A percentile compares a stretch with the other conserved stretches of the same genome.
phyloP scores from a whole-genome alignment of 2,113 vertebrate species.

The Stegastes partitus region DNA sequence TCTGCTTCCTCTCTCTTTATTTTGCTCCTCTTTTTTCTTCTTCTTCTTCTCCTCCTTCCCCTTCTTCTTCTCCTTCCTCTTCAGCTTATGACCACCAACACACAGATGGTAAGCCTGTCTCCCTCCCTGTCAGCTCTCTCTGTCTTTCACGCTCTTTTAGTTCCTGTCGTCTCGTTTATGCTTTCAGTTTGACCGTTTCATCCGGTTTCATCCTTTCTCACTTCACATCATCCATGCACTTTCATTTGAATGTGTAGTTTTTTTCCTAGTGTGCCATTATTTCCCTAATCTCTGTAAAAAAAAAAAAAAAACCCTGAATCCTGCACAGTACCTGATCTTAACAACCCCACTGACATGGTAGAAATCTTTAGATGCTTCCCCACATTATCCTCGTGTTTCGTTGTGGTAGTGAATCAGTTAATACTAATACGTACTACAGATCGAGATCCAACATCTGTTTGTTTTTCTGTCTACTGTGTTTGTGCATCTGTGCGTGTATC shows the following conservation, averaged over 20 bases:
- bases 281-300: slow-evolving; percentile 62
- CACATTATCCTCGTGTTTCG: slow-evolving; percentile 65
- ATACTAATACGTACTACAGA: slow-evolving; percentile 42
- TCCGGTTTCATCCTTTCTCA: slow-evolving; percentile 63
- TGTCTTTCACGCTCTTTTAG: slow-evolving; percentile 71
- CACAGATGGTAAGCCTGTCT: slow-evolving; percentile 97
- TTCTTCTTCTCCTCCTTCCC: slow-evolving; percentile 37
- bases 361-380: slow-evolving; percentile 64
- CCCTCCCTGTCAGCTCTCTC: slow-evolving; percentile 83
- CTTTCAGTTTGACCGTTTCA: slow-evolving; percentile 70
- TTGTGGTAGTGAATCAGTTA: slow-evolving; percentile 54
- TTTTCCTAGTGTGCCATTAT: slow-evolving; percentile 57
- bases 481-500: slow-evolving; percentile 54
- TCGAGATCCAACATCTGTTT: slow-evolving; percentile 70
- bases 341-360: slow-evolving; percentile 63
- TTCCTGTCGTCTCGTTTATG: slow-evolving; percentile 69
- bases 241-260: slow-evolving; percentile 72
- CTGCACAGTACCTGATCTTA: slow-evolving; percentile 62
- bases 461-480: slow-evolving; percentile 61
- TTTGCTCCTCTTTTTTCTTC: slow-evolving; percentile 82
- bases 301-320: slow-evolving; percentile 49
- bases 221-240: slow-evolving; percentile 62
- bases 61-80: slow-evolving; percentile 84
- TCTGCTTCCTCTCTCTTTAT: slow-evolving; percentile 86
- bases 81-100: slow-evolving; percentile 98